A percentile compares a stretch with the other conserved stretches of the same genome.
These are phyloP conservation scores for Acanthosepion esculentum DNA, from an alignment of 2,888 invertebrate genomes.

Conservation along the genomic window DNA sequence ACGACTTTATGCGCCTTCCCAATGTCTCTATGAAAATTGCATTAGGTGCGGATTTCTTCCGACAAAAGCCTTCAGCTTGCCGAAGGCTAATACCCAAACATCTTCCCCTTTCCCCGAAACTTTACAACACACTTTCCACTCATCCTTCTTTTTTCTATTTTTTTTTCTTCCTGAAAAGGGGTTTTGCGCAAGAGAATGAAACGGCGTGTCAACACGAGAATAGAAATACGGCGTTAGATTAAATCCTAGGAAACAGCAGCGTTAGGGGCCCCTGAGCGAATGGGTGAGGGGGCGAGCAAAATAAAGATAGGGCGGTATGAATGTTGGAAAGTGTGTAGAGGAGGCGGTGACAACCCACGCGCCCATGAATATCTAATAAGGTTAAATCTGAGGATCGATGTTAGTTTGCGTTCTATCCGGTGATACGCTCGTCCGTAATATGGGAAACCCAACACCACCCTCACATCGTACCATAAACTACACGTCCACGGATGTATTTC, in stretches of 20 bases:
- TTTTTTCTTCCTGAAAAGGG: neutral
- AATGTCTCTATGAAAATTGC: conserved; percentile 33
- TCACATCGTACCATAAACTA: neutral
- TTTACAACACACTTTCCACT: neutral
- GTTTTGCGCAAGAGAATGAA: neutral
- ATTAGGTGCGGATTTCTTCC: conserved; percentile 17
- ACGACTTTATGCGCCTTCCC: neutral
- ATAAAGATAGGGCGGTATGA: neutral
- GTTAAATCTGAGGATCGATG: neutral
- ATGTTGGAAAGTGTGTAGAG: neutral
- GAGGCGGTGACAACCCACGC: neutral
- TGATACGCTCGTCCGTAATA: neutral
- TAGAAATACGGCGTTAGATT: neutral
- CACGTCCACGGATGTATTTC: neutral
- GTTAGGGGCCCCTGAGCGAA: neutral
- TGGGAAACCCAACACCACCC: neutral
- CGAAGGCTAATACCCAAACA: neutral
- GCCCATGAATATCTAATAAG: conserved; percentile 20
- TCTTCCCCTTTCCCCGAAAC: neutral
- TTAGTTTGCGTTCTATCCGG: neutral
- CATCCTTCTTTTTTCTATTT: neutral
- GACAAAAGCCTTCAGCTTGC: neutral
- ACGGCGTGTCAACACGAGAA: neutral
- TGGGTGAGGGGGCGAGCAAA: neutral
- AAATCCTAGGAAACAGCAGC: neutral